These are phyloP conservation scores for Melanogrammus aeglefinus DNA, from an alignment of 2,797 vertebrate species.

Conservation along the genomic window DNA sequence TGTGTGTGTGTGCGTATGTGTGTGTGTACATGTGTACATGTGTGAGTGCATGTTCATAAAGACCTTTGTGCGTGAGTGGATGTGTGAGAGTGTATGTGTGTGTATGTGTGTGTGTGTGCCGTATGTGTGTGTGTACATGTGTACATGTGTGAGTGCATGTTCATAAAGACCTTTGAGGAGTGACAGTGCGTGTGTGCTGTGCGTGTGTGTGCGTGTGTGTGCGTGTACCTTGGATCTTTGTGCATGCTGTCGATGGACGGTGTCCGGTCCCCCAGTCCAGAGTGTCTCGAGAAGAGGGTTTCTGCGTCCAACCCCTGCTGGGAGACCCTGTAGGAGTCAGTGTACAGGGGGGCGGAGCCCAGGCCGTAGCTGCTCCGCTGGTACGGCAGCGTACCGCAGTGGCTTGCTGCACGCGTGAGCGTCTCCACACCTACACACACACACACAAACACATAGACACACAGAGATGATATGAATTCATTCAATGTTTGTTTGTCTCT, in stretches of 20 bases:
- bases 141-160: no score
- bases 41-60: no score
- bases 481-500: no score
- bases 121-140: no score
- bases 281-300: slow-evolving; percentile 76
- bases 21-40: background rate
- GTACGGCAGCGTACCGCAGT: slow-evolving; percentile 90
- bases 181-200: no score
- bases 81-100: no score
- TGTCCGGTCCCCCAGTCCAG: slow-evolving; percentile 78
- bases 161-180: no score
- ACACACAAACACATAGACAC: background rate
- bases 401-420: slow-evolving; percentile 88
- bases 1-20: background rate
- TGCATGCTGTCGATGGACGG: slow-evolving; percentile 97
- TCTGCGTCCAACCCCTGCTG: slow-evolving; percentile 76
- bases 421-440: slow-evolving; percentile 80
- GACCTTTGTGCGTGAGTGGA: no score
- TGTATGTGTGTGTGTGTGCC: no score
- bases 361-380: slow-evolving; percentile 90
- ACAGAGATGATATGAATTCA: background rate
- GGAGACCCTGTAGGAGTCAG: slow-evolving; percentile 82
- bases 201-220: background rate
- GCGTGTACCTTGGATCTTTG: slow-evolving; percentile 90
- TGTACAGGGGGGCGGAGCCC: slow-evolving; percentile 81